Evolutionary conservation across 2,113 vertebrate species (phyloP), one percentile per base, ranked within the genome.

Genomic region (Calyptomena viridis): DNA sequence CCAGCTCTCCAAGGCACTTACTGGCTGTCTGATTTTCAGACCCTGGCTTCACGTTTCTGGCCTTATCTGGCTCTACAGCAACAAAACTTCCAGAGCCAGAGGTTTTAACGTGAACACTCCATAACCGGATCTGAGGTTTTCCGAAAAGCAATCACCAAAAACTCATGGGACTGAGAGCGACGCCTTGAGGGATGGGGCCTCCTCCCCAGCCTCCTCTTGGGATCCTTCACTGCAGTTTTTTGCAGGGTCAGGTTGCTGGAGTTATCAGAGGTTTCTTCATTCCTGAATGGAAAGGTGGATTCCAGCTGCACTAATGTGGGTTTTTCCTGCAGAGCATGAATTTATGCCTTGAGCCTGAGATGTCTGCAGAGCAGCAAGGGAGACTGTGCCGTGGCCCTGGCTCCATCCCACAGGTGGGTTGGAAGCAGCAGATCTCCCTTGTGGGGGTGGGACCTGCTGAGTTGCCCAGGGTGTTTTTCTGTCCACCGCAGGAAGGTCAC

Each of bases 361-460:
- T 14, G 17, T 8, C 40, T 66, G 72, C 46, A 46, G 77, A 49
- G 55, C 6, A 56, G 28, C 3, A 4, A n/a, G 14, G 25, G 23
- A 63, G 6, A 2, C 35, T 35, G 64, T 87, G 55, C 60, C 55
- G 1, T 2, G 68, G 50, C 6, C 79, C 4, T 19, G 60, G 73
- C 66, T 78, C 52, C 52, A 9, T 55, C 56, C 66, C 33, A 2
- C 1, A 0, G 4, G 2, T 27, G 30, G n/a, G 30, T 8, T 59
- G 76, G 46, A 42, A 50, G 71, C 47, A 64, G 53, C 64, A 47
- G 15, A 27, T 60, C 56, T 55, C n/a, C 42, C 13, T 56, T 2
- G 0, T 27, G 4, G 0, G 21, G 19, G 5, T 59, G 55, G 55
- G 25, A 84, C 33, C 47, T 50, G 27, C 49, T 56, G 59, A 7